Evolutionary conservation across 2,797 vertebrate species (phyloP), one percentile per base, ranked within the genome.

Genomic region (Lacerta agilis): DNA sequence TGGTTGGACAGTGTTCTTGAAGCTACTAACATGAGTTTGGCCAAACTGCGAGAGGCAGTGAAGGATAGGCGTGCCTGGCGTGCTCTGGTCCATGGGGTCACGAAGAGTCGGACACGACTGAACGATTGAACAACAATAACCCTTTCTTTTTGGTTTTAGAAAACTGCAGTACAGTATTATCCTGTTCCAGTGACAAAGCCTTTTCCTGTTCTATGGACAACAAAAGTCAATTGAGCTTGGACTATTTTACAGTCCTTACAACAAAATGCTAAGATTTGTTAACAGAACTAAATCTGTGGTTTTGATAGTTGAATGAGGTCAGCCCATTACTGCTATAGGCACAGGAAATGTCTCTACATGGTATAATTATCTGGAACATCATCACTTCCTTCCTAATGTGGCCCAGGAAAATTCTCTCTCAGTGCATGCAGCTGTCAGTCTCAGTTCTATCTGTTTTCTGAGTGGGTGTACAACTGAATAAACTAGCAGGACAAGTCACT

Each of bases 281-380:
- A 79, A 18, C 49, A 69, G 15, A 18, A 76, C 11, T 5, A 41
- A 25, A 20, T 79, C 11, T 9, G 33, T 36, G 3, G 27, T n/a
- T 58, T 83, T n/a, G 10, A 13, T 83, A 20, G 18, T 3, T 41
- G 13, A 27, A 69, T 18, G 27, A 78, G 10, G 2, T 83, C 33
- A 83, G 11, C 20, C 64, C 36, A 2, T 38, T 43, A 27, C 8
- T 55, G 61, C 64, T 58, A 11, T 45, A 66, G 36, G 66, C n/a
- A 41, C 75, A 83, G 81, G 81, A 88, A 88, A 66, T 27, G n/a
- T 43, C 82, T 72, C 29, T 49, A 27, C 49, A 15, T 45, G 76
- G 80, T 79, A 64, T 84, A 41, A 69, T 83, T 72, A 72, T 88
- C 82, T 80, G 55, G 41, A 79, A 36, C 8, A 36, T 72, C 64